These are phyloP conservation scores for Anthoscopus minutus DNA, from an alignment of 2,113 vertebrate species.

Conservation along the genomic window DNA sequence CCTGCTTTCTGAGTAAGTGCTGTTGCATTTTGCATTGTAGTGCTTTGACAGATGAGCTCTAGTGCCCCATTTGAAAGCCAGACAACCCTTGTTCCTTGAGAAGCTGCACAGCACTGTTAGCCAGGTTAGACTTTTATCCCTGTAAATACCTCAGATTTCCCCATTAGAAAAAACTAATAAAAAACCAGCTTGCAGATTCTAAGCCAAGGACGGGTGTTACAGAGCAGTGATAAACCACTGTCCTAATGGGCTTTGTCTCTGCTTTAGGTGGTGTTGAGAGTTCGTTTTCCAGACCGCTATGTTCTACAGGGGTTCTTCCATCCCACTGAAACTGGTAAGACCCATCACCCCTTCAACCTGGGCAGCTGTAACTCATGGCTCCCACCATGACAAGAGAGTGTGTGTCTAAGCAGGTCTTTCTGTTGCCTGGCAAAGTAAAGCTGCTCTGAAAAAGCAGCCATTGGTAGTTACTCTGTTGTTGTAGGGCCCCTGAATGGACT, in stretches of 20 bases:
- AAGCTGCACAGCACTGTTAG: not conserved
- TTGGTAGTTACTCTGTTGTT: not conserved
- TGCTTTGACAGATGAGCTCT: not conserved
- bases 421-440: not conserved
- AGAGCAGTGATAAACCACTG: not conserved
- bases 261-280: slow-evolving; percentile 84
- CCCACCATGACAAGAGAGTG: too few species aligned
- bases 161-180: not conserved
- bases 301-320: slow-evolving; percentile 91
- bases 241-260: not conserved
- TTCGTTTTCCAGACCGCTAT: slow-evolving; percentile 89
- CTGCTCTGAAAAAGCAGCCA: not conserved
- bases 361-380: not conserved
- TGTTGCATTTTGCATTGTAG: not conserved
- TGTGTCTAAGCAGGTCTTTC: not conserved
- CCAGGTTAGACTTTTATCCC: not conserved
- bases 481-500: not conserved
- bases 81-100: not conserved
- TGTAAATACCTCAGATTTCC: not conserved
- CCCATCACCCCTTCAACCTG: not conserved
- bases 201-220: not conserved
- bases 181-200: not conserved
- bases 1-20: not conserved
- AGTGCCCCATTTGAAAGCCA: not conserved
- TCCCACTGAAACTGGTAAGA: slow-evolving; percentile 86